phyloP scores from a whole-genome alignment of 2,113 vertebrate genomes.

The Malurus alboscapulatus region DNA sequence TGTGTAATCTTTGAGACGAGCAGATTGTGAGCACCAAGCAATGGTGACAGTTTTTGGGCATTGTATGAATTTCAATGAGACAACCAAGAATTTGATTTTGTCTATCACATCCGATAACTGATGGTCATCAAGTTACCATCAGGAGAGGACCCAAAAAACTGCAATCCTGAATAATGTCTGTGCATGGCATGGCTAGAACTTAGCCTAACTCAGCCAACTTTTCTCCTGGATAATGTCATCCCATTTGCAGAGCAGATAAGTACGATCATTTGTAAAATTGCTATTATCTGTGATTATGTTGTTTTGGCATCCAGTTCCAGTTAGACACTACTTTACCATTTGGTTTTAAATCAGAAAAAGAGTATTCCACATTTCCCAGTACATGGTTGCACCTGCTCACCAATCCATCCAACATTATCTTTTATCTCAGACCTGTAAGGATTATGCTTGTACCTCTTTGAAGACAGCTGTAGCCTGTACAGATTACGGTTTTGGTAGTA shows the following conservation, averaged over 20 bases:
- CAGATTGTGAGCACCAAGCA: background rate
- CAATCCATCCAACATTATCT: background rate
- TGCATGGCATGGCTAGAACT: background rate
- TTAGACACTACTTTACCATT: background rate
- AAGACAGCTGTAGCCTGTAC: background rate
- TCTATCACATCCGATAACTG: background rate
- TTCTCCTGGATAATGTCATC: background rate
- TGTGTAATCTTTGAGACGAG: background rate
- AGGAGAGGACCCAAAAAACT: background rate
- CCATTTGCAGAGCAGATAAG: background rate
- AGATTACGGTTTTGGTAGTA: background rate
- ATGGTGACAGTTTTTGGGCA: background rate
- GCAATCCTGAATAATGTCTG: background rate
- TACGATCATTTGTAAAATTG: background rate
- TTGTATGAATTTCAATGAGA: background rate
- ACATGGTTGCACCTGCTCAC: background rate
- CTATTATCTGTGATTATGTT: background rate
- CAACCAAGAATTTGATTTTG: background rate
- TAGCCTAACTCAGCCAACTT: background rate
- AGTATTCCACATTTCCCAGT: background rate
- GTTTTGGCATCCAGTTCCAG: background rate
- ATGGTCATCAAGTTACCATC: background rate
- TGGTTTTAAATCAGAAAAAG: background rate
- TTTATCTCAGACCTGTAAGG: background rate
- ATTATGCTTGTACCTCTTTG: rapidly evolving